These are phyloP conservation scores for Spilarctia lutea DNA, from an alignment of 2,888 invertebrate species.

Conservation along the genomic window DNA sequence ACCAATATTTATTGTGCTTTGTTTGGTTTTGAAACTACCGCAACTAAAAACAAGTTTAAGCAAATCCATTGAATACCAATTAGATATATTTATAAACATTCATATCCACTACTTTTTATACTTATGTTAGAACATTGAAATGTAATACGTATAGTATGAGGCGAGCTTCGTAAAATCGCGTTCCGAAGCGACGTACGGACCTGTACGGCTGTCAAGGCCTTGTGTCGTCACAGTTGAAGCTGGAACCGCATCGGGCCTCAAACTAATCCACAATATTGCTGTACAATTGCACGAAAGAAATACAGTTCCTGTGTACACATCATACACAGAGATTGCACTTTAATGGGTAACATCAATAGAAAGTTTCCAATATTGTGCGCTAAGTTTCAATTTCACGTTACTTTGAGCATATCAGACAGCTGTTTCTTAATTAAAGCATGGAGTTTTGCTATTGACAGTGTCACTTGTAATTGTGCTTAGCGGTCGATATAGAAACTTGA, in stretches of 20 bases:
- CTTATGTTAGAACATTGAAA: slow-evolving; percentile 31
- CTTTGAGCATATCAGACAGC: slow-evolving; percentile 85
- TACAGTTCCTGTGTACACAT: slow-evolving; percentile 76
- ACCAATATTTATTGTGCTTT: slow-evolving; percentile 65
- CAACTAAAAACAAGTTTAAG: slow-evolving; percentile 51
- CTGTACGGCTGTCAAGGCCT: slow-evolving; percentile 21
- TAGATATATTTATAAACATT: slow-evolving; percentile 43
- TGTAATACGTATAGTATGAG: slow-evolving; percentile 29
- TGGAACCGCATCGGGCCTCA: slow-evolving; percentile 56
- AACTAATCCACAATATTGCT: slow-evolving; percentile 70
- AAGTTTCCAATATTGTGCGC: slow-evolving; percentile 83
- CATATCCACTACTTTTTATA: slow-evolving; percentile 36
- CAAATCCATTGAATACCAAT: slow-evolving; percentile 50
- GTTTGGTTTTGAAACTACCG: slow-evolving; percentile 60
- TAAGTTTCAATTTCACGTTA: slow-evolving; percentile 84
- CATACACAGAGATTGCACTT: slow-evolving; percentile 80
- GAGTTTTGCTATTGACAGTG: slow-evolving; percentile 86
- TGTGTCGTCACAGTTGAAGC: slow-evolving; percentile 39
- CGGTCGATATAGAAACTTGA: slow-evolving; percentile 63
- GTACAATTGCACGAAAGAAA: slow-evolving; percentile 79
- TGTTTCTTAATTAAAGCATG: slow-evolving; percentile 80
- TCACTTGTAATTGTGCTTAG: slow-evolving; percentile 67
- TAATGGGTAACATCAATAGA: slow-evolving; percentile 81
- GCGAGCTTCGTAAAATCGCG: slow-evolving; percentile 13
- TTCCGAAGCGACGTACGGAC: slow-evolving; percentile 28